Base-by-base conservation (phyloP, 2,113 vertebrate species). In the Ptyas mucosa region DNA sequence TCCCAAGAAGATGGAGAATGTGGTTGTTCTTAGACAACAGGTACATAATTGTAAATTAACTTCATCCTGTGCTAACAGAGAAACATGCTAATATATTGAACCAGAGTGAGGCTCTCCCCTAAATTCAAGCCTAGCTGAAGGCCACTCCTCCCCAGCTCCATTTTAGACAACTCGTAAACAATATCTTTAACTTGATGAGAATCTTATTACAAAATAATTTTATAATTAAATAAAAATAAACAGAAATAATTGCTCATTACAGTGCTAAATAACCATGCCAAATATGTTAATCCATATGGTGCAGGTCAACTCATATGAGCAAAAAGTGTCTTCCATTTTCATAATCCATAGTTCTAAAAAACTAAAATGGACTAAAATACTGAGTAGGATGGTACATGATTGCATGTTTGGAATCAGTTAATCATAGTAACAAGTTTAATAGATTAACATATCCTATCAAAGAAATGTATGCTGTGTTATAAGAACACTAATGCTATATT, bases 21-120 rank as follows among this genome's bases (percentile, higher is more conserved):
- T 95, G 98, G 98, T 97, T 98, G 97, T 95, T 98, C 97, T 5
- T 98, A 98, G 97, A 94, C 55, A 91, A 75, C 93, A 96, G 96
- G 95, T 97, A 94, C 53, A 86, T 24, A 85, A 57, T 75, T 81
- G 29, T 51, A 87, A 81, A 87, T 26, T 55, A 43, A 23, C 29
- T 91, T 61, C 26, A 34, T 2, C 12, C 6, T 87, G 39, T 29
- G 24, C 43, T 54, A 57, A 85, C 10, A 34, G 9, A 57, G 49
- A 52, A 91, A 34, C 14, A n/a, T 24, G 24, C 11, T 39, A 23
- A 57, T 53, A 49, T 89, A 85, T 9, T 46, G 51, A 49, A 51
- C 57, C 39, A 8, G 39, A 93, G 14, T 61, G 10, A 39, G 29
- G 18, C 53, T 64, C 39, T 85, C 18, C 12, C 26, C 12, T 69